Evolutionary conservation across 2,888 invertebrate species (phyloP).

Genomic region (Terebella lapidaria): DNA sequence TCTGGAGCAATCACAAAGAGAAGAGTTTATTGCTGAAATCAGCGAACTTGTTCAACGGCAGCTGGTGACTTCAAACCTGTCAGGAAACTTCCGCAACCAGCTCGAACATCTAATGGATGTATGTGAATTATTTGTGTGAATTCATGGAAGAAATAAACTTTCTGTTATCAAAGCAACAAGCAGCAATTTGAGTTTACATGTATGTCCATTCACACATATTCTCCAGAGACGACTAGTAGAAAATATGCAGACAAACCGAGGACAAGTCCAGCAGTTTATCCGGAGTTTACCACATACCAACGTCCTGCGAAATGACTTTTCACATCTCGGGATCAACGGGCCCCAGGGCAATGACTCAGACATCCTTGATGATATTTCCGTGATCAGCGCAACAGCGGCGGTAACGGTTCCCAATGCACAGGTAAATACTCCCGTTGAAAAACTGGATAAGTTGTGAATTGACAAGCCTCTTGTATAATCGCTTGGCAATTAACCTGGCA

Average conservation of each 20-base stretch:
- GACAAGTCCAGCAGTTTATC: not conserved
- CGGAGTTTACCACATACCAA: not conserved
- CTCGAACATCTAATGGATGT: constrained; percentile 35
- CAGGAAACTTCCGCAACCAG: constrained; percentile 41
- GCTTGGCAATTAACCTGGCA: too few species aligned
- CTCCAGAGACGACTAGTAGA: too few species aligned
- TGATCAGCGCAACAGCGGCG: constrained; percentile 47
- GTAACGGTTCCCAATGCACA: constrained; percentile 43
- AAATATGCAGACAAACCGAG: not conserved
- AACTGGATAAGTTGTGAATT: too few species aligned
- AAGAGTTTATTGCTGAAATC: constrained; percentile 46
- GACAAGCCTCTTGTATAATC: too few species aligned
- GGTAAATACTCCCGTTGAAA: too few species aligned
- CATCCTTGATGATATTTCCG: constrained; percentile 42
- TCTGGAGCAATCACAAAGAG: constrained; percentile 21
- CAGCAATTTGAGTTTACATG: too few species aligned
- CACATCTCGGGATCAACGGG: constrained; percentile 38
- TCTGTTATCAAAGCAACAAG: too few species aligned
- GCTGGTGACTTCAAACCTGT: constrained; percentile 44
- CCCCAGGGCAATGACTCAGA: constrained; percentile 17
- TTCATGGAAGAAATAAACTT: too few species aligned
- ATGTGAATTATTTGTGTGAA: too few species aligned
- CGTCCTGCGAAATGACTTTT: constrained; percentile 45
- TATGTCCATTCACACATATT: too few species aligned
- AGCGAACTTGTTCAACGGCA: constrained; percentile 48